These are phyloP conservation scores for Hyperoplus lanceolatus DNA, from an alignment of 2,797 vertebrate species.

Conservation along the genomic window DNA sequence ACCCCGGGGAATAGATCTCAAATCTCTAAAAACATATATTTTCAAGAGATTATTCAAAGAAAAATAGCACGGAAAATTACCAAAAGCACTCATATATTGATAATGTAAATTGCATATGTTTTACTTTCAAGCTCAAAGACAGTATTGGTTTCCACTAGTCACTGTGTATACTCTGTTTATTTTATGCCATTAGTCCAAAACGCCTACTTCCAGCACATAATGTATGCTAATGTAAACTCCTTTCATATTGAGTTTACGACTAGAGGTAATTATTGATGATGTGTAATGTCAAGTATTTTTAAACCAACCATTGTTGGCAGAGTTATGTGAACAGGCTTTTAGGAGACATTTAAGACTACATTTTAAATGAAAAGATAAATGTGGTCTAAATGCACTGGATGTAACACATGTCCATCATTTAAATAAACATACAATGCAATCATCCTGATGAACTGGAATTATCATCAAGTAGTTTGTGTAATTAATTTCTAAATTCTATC, in stretches of 20 bases:
- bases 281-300: background rate
- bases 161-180: background rate
- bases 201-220: slow-evolving; percentile 1
- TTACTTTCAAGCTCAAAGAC: background rate
- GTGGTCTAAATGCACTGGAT: background rate
- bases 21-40: background rate
- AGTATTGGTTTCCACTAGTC: background rate
- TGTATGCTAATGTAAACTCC: slow-evolving; percentile 5
- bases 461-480: background rate
- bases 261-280: slow-evolving; percentile 4
- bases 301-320: background rate
- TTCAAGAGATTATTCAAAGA: background rate
- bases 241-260: background rate
- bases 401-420: background rate
- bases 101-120: background rate
- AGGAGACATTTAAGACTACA: background rate
- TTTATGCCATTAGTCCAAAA: slow-evolving; percentile 8
- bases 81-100: background rate
- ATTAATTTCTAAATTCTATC: background rate
- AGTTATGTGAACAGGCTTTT: background rate
- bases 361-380: background rate
- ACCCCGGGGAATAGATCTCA: background rate
- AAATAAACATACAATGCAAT: background rate
- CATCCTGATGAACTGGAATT: background rate
- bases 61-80: background rate